These are phyloP conservation scores for Ciona savignyi DNA, from an alignment of 23 tunicate genomes.

Conservation along the genomic window DNA sequence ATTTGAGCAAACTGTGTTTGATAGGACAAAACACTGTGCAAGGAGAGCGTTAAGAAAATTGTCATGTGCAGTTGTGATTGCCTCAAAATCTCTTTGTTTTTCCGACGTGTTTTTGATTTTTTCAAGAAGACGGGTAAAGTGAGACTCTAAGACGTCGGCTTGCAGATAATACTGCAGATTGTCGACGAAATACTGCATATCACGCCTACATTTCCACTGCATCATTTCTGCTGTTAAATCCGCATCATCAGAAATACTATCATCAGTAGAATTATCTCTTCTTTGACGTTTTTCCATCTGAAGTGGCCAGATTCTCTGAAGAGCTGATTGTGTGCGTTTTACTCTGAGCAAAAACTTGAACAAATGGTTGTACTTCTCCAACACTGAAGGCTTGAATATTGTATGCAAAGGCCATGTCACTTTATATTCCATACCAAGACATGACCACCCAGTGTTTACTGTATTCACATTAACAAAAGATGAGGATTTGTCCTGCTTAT, in stretches of 20 bases:
- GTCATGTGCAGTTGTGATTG: slow-evolving; percentile 66
- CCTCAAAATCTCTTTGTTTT: slow-evolving; percentile 56
- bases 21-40: slow-evolving; percentile 86
- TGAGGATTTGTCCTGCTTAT: not conserved
- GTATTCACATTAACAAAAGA: slow-evolving; percentile 21
- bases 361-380: slow-evolving; percentile 78
- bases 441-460: slow-evolving; percentile 76
- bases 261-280: slow-evolving; percentile 10
- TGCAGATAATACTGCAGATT: slow-evolving; percentile 87
- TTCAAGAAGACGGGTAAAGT: slow-evolving; percentile 51
- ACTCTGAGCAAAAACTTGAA: slow-evolving; percentile 71
- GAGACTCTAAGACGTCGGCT: slow-evolving; percentile 92
- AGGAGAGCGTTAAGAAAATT: slow-evolving; percentile 63
- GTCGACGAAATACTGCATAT: slow-evolving; percentile 87
- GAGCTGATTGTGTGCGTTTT: slow-evolving; percentile 56
- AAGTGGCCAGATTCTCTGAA: slow-evolving; percentile 52
- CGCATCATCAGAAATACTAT: not conserved
- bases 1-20: slow-evolving; percentile 65
- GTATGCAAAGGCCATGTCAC: slow-evolving; percentile 95
- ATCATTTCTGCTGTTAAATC: slow-evolving; percentile 6
- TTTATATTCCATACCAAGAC: slow-evolving; percentile 62
- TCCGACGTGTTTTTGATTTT: slow-evolving; percentile 43
- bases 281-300: slow-evolving; percentile 51
- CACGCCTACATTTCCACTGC: slow-evolving; percentile 58
- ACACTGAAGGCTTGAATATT: slow-evolving; percentile 51